Base-by-base conservation (phyloP, 2,797 vertebrate genomes). In the Chrosomus eos region DNA sequence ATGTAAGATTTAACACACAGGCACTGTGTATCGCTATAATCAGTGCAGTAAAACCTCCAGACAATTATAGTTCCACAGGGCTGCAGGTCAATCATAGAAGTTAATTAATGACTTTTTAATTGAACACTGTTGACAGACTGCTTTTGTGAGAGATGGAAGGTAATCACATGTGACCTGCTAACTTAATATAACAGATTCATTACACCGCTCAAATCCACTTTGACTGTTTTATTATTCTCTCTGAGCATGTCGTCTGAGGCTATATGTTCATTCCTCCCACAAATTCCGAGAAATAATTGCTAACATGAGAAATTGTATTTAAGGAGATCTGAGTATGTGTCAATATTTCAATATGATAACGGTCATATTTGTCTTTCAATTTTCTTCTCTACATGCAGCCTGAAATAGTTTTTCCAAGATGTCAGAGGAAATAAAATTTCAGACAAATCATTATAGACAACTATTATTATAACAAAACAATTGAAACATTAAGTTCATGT, bases 311-410 rank as follows among this genome's bases (percentile, higher is more conserved):
- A 73, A 58, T 81, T 83, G 64, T 79, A 31, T 86, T 67, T 19
- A 76, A 87, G 26, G 26, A 82, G 51, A 80, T 66, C 26, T 62
- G 75, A 81, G 82, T 81, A 81, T 80, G 79, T 82, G 81, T 88
- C 86, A 88, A 86, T 90, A 88, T 84, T 88, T 90, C 80, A 67
- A 70, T 21, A 71, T 70, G 53, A 89, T 91, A 87, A 77, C 77
- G 80, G 43, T 86, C 87, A 80, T 67, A 81, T 91, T 90, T 84
- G 79, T 87, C 80, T 89, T 70, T 84, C 40, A 89, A 81, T 80
- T 45, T 80, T 80, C 77, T 71, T 77, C 82, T 87, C 85, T 74
- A 73, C 33, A 80, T 55, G 81, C 78, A 75, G 71, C 43, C 60
- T n/a, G 55, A 84, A 78, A 81, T 84, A 9, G 16, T 38, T 23